Evolutionary conservation across 1,140 invertebrate species (phyloP), one percentile per base, ranked within the genome.

Genomic region (Ganaspis sp.): DNA sequence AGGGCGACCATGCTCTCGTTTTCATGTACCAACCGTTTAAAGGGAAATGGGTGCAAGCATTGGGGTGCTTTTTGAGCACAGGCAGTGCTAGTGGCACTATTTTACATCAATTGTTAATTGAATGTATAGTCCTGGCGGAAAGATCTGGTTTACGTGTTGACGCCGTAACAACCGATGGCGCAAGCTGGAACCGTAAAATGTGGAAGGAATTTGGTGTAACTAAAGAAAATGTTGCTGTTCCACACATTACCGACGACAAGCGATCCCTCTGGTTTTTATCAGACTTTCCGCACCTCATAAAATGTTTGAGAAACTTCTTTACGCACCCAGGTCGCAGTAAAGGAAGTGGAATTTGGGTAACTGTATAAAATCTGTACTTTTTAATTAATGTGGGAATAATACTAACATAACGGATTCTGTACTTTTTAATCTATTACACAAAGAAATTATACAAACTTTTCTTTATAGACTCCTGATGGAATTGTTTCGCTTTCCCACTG

Each of bases 11-110:
- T 78, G 86, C 80, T 21, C 54, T 87, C 8, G 84, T 88, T 15
- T 81, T 87, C 15, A 84, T 88, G 82, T 87, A 79, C 75, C 86
- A 87, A 53, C 85, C 84, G 19, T 87, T 87, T 64, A 72, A 70
- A 64, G 85, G 82, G 5, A 54, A 69, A 64, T 84, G 83, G 78
- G 74, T 87, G 0, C 85, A 86, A 69, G 49, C 77, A 8, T 58
- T 86, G 17, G 80, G 70, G 15, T 77, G 70, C 12, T 85, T 86
- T 78, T 69, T 86, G 17, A 81, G 73, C 45, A 78, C 76, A 74
- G 81, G 80, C 17, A 40, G 42, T 77, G 83, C 78, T 37, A 53
- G 15, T 34, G 79, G 79, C 0, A 72, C 72, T 8, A 49, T 85
- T 23, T 73, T 85, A 17, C 53, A 81, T 54, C 70, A 84, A 40